Percentiles rank a stretch among this genome's conserved stretches.
phyloP scores from a whole-genome alignment of 2,113 vertebrate genomes.

The Apodemus speciosus region DNA sequence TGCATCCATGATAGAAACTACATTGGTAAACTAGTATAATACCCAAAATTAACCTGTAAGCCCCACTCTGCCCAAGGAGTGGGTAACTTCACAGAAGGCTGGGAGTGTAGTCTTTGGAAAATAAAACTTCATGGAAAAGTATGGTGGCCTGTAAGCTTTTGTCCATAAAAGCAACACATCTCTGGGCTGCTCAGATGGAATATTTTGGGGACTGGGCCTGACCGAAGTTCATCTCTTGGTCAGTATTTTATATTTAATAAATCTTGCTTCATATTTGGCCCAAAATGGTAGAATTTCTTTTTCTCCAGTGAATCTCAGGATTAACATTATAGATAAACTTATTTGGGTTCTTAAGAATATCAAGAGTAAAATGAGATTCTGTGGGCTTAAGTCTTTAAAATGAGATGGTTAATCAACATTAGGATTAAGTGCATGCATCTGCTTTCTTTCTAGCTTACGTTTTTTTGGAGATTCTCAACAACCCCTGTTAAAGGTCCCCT shows the following conservation, averaged over 20 bases:
- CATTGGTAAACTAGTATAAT: not conserved
- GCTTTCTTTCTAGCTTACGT: not conserved
- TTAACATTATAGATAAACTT: not conserved
- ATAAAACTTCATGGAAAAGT: not conserved
- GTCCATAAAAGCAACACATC: not conserved
- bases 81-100: not conserved
- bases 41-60: not conserved
- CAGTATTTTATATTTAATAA: not conserved
- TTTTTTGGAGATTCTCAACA: fast-evolving
- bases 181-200: not conserved
- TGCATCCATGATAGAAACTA: not conserved
- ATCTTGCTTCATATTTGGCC: not conserved
- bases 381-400: not conserved
- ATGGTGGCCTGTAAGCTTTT: not conserved
- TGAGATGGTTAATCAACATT: not conserved
- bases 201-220: not conserved
- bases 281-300: not conserved
- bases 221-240: not conserved
- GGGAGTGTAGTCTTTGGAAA: not conserved
- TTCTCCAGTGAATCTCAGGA: not conserved
- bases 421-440: too few species aligned
- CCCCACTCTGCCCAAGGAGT: not conserved
- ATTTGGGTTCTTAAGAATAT: not conserved
- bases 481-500: not conserved
- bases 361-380: not conserved